phyloP scores from a whole-genome alignment of 2,113 vertebrate genomes.

The Glaucomys volans region DNA sequence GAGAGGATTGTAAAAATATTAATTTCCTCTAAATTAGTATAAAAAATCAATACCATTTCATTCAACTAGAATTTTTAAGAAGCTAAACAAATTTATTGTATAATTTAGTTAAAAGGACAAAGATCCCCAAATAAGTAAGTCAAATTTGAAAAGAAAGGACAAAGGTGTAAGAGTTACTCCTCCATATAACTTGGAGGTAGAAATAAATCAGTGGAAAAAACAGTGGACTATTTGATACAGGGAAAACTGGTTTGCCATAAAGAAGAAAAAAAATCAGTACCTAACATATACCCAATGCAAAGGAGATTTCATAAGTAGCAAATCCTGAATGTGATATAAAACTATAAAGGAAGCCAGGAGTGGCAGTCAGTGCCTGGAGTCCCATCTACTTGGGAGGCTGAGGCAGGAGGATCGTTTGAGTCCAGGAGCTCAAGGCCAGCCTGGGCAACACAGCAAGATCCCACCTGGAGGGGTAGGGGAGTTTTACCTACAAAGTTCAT shows the following conservation, averaged over 20 bases:
- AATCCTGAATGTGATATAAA: neutral
- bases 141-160: conserved; percentile 42
- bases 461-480: too few species aligned
- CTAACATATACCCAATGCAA: neutral
- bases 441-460: neutral
- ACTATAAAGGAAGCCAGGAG: neutral
- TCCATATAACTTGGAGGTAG: neutral
- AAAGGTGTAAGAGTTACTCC: neutral
- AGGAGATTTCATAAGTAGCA: neutral
- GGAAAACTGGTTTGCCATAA: neutral
- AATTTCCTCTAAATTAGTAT: neutral
- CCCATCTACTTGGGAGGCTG: neutral
- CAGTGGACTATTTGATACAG: neutral
- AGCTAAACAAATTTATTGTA: neutral
- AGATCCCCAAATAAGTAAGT: neutral
- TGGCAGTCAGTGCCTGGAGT: neutral
- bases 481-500: neutral
- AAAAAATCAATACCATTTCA: neutral
- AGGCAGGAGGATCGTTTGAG: neutral
- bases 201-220: neutral
- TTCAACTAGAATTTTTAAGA: neutral
- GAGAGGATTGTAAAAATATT: neutral
- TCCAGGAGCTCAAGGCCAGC: neutral
- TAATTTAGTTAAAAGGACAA: conserved; percentile 18
- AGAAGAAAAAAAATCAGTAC: neutral